A percentile compares a stretch with the other conserved stretches of the same genome.
Evolutionary conservation across 2,888 invertebrate genomes (phyloP).

Genomic region (Abrostola tripartita): DNA sequence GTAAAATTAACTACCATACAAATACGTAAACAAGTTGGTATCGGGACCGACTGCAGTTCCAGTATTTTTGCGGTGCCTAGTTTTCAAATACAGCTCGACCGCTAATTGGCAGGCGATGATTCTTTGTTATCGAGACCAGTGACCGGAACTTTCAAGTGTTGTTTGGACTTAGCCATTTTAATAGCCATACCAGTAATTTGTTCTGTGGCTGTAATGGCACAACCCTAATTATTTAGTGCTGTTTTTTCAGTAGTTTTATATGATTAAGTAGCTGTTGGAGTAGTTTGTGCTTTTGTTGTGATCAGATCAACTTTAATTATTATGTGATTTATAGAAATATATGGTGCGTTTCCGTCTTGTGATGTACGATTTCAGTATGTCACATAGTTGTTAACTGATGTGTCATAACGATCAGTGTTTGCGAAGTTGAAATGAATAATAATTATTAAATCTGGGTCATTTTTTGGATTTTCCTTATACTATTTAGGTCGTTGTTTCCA

Average conservation of each 20-base stretch:
- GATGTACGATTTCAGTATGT: no score
- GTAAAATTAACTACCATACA: constrained; percentile 25
- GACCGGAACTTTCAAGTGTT: constrained; percentile 63
- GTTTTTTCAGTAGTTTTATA: constrained; percentile 26
- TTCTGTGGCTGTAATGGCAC: constrained; percentile 7
- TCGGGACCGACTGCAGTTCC: constrained; percentile 11
- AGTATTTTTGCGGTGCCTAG: constrained; percentile 39
- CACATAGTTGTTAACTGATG: no score
- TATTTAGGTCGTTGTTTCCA: no score
- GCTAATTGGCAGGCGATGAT: constrained; percentile 62
- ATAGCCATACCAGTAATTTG: constrained; percentile 23
- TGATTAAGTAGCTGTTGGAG: neutral
- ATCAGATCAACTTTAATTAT: no score
- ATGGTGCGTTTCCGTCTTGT: no score
- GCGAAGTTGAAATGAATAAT: no score
- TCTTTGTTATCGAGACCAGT: constrained; percentile 58
- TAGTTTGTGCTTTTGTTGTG: neutral
- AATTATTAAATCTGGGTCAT: no score
- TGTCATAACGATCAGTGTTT: no score
- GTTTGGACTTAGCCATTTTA: constrained; percentile 54
- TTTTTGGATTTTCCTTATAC: no score
- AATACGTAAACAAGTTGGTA: constrained; percentile 45
- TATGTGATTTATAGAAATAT: no score
- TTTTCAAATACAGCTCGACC: constrained; percentile 43
- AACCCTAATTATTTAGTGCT: constrained; percentile 46